Evolutionary conservation across 2,888 invertebrate species (phyloP).

Genomic region (Trachelus troglodyta): DNA sequence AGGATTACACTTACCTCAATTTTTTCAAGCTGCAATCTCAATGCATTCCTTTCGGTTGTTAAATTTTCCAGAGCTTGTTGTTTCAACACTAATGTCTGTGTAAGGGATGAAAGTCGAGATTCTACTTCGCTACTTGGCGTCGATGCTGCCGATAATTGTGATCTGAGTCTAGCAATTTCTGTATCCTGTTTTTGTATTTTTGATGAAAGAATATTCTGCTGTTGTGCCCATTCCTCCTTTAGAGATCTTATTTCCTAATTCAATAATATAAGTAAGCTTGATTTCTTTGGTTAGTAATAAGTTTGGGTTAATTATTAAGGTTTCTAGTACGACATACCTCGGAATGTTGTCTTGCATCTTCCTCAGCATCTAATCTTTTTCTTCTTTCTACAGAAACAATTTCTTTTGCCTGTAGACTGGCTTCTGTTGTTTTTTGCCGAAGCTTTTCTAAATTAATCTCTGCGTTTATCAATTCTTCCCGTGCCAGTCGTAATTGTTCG

Average conservation of each 20-base stretch:
- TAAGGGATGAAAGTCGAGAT: constrained; percentile 68
- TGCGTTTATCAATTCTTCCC: constrained; percentile 66
- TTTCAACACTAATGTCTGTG: constrained; percentile 86
- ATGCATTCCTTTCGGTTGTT: constrained; percentile 86
- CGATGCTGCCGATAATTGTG: constrained; percentile 67
- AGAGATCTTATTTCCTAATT: constrained; percentile 69
- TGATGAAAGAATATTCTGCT: constrained; percentile 66
- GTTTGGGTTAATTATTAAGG: not conserved
- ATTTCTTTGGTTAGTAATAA: not conserved
- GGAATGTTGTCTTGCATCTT: constrained; percentile 59
- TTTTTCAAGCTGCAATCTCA: constrained; percentile 86
- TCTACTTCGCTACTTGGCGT: constrained; percentile 60
- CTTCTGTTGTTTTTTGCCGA: constrained; percentile 66
- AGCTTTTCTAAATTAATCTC: constrained; percentile 61
- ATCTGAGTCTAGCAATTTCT: constrained; percentile 70
- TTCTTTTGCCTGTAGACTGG: constrained; percentile 59
- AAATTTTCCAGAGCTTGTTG: constrained; percentile 87
- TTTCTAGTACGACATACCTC: constrained; percentile 39
- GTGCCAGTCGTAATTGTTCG: constrained; percentile 61
- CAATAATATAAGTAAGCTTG: not conserved
- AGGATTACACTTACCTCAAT: constrained; percentile 70
- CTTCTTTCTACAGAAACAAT: constrained; percentile 62
- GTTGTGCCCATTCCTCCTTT: constrained; percentile 69
- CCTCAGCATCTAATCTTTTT: constrained; percentile 65
- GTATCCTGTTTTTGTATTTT: constrained; percentile 70